Base-by-base conservation (phyloP, 2,113 vertebrate genomes). In the Spheniscus mendiculus region DNA sequence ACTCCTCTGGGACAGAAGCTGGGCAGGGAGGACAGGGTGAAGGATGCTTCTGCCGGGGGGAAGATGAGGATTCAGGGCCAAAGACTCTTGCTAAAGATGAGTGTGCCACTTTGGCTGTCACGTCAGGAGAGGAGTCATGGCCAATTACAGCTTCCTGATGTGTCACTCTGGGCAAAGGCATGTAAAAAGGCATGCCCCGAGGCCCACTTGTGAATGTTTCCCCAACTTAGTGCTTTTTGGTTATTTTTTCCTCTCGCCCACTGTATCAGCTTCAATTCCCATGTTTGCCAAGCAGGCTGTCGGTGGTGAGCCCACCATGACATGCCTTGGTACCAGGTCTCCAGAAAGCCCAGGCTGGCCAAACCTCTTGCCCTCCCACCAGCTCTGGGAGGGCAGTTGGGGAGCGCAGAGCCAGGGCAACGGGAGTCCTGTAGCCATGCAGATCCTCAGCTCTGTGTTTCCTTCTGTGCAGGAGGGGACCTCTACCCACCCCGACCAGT, bases 381-480 rank as follows among this genome's bases (percentile, higher is more conserved):
- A 53, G 58, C 42, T 91, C 38, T 44, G 21, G 32, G 61, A 26
- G 32, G 36, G 40, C 11, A 29, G 15, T 1, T 45, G 47, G 15
- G n/a, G 19, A 17, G 9, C 1, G 0, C 25, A 77, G 50, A 65
- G 26, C 11, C 40, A 40, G 87, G 69, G 36, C n/a, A n/a, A n/a
- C n/a, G n/a, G n/a, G n/a, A n/a, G 21, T 69, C 40, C 30, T 0
- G 5, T 15, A 18, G 55, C 42, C 91, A 93, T 0, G 32, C 78
- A 76, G 29, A 78, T 63, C 11, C 25, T 92, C 49, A 96, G 12
- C 56, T 91, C 82, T 90, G 14, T 97, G 87, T 96, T 92, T 95
- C 26, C 93, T 93, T 96, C 90, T 97, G 69, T 98, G 67, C 97
- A 99, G 99, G 98, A 98, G 99, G 92, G 98, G 95, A 71, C 98